Conservation (phyloP, 2,888 invertebrate genomes). For the Hemistola chrysoprasaria region DNA sequence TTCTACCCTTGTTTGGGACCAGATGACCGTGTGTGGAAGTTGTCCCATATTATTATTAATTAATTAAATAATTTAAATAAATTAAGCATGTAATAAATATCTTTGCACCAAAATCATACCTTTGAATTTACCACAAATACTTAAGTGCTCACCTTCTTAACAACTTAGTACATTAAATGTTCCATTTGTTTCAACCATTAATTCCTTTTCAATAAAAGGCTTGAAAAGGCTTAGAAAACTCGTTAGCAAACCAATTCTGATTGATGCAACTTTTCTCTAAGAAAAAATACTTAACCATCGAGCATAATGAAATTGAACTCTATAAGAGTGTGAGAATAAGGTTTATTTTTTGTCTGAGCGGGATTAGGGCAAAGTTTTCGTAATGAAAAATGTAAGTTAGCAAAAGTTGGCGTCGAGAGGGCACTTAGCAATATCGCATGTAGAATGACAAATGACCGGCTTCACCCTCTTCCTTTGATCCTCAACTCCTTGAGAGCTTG, state of each 20-base stretch:
- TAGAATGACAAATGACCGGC: slow-evolving; percentile 67
- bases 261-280: slow-evolving; percentile 24
- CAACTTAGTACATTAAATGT: no score
- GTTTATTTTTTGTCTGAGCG: slow-evolving; percentile 13
- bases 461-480: slow-evolving; percentile 48
- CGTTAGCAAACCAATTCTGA: slow-evolving; percentile 31
- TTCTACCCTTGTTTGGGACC: no score
- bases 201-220: slow-evolving; percentile 26
- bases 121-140: no score
- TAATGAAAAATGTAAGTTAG: slow-evolving; percentile 70
- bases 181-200: no score
- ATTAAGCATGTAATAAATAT: no score
- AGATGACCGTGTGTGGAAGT: no score
- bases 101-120: no score
- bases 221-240: slow-evolving; percentile 26
- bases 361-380: slow-evolving; percentile 40
- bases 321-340: slow-evolving; percentile 12
- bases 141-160: no score
- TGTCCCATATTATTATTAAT: no score
- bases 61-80: no score
- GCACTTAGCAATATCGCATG: slow-evolving; percentile 66
- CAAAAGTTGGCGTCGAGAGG: slow-evolving; percentile 44
- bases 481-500: slow-evolving; percentile 29
- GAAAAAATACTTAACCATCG: slow-evolving; percentile 23
- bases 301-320: slow-evolving; percentile 1